Conservation (phyloP, 2,888 invertebrate genomes). For the Protonemura montana region DNA sequence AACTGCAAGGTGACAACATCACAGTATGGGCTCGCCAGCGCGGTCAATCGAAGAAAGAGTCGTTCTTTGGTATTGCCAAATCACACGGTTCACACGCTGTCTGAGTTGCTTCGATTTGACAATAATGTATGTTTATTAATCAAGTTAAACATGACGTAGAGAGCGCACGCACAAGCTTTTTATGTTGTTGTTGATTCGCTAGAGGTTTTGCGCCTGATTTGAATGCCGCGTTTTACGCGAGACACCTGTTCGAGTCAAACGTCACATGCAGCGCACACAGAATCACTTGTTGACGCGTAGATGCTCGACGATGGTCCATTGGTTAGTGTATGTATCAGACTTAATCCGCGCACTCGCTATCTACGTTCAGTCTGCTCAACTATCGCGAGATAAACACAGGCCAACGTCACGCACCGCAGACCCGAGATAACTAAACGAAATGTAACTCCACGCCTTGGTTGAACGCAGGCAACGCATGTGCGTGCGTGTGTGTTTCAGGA, state of each 20-base stretch:
- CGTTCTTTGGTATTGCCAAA: too few relatives aligned
- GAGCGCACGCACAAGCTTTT: neutral
- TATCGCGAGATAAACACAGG: too few relatives aligned
- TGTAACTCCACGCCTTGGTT: too few relatives aligned
- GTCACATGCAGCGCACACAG: neutral
- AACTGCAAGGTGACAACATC: constrained; percentile 12
- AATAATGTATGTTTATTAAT: neutral
- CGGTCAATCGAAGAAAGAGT: neutral
- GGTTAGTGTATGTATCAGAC: neutral
- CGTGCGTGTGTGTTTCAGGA: too few relatives aligned
- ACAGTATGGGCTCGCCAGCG: neutral
- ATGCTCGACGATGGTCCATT: neutral
- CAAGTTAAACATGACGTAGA: neutral
- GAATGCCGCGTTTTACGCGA: neutral
- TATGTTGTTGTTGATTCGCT: too few relatives aligned
- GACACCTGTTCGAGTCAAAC: neutral
- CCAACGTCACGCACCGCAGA: too few relatives aligned
- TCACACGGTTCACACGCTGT: neutral
- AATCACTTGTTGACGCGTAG: constrained; percentile 7
- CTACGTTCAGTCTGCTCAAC: too few relatives aligned
- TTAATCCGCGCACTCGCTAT: too few relatives aligned
- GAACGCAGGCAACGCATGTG: too few relatives aligned
- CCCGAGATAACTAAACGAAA: too few relatives aligned
- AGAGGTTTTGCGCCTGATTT: too few relatives aligned
- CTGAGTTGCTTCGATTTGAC: neutral